Base-by-base conservation (phyloP, 1,140 invertebrate species). In the Temnothorax curvispinosus region DNA sequence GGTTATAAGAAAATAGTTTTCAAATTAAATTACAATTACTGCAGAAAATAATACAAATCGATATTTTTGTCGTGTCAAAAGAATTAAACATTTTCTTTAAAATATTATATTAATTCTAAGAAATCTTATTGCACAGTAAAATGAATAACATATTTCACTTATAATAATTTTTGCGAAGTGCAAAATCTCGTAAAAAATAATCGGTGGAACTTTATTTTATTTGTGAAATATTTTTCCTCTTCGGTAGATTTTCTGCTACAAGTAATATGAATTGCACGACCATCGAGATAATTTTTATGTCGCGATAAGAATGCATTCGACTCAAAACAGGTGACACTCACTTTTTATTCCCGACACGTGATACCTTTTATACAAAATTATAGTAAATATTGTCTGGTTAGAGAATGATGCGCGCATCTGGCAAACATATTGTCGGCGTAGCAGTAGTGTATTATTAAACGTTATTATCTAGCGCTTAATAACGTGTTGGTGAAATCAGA, bases 381-480 rank as follows among this genome's bases (percentile, higher is more conserved):
- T 13, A 35, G 44, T 38, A n/a, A 72, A 82, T 38, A 35, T 38
- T 35, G 27, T 13, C 27, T 11, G 13, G 32, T 32, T 76, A 38
- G 47, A 87, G 86, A 81, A 62, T 38, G 64, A 50, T 11, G 13
- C n/a, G 27, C 41, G 52, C 21, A 64, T 54, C 50, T 9, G 32
- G 9, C 18, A 52, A 89, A 60, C 88, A 90, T 87, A 84, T 82
- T 90, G 89, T n/a, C 2, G 35, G 32, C 21, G 8, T 27, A 44
- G 32, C 15, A 32, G 32, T 41, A 50, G 35, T 38, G 2, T 18
- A 5, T 56, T 82, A 81, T 87, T 87, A 85, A 84, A 87, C 60
- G 62, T 89, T 76, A 86, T 87, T 84, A 65, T 78, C 65, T 71
- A 32, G 47, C 71, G 56, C 44, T n/a, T 90, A 87, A 89, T 91